phyloP scores from a whole-genome alignment of 92 coral and sea anemone species.

The Pocillopora meandrina region DNA sequence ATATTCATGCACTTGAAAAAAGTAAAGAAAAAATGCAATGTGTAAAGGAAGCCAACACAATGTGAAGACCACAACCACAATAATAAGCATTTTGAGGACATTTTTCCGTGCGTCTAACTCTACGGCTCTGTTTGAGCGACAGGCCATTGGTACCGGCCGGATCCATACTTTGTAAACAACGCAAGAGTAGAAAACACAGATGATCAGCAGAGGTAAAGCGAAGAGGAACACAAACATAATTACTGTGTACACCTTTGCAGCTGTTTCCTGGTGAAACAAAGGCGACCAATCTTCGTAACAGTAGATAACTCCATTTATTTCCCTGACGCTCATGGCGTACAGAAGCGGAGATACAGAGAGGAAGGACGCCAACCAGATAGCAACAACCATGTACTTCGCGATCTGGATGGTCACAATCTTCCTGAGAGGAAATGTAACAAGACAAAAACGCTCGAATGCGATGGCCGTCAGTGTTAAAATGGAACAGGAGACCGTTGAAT shows the following conservation, averaged over 20 bases:
- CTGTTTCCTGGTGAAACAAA: constrained; percentile 61
- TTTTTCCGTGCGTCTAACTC: constrained; percentile 52
- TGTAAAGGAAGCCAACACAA: constrained; percentile 83
- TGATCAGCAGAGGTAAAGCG: constrained; percentile 60
- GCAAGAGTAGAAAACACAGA: constrained; percentile 62
- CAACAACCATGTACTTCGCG: constrained; percentile 57
- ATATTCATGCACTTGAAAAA: constrained; percentile 53
- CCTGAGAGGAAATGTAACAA: constrained; percentile 60
- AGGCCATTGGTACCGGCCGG: constrained; percentile 50
- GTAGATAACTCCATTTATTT: constrained; percentile 42
- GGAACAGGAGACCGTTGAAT: constrained; percentile 73
- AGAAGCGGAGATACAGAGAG: constrained; percentile 69
- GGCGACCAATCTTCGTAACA: constrained; percentile 82
- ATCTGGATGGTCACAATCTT: constrained; percentile 49
- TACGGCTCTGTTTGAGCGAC: constrained; percentile 33
- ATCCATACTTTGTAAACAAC: constrained; percentile 66
- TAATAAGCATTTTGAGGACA: constrained; percentile 50
- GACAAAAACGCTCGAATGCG: constrained; percentile 67
- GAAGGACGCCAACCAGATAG: constrained; percentile 67
- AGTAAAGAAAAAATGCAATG: constrained; percentile 59
- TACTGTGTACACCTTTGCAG: constrained; percentile 67
- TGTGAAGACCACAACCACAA: constrained; percentile 67
- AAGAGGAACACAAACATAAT: constrained; percentile 69
- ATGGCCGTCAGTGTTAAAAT: constrained; percentile 68
- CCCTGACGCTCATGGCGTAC: constrained; percentile 63